Evolutionary conservation across 2,888 invertebrate genomes (phyloP), one percentile per base, ranked within the genome.

Genomic region (Ethmia dodecea): DNA sequence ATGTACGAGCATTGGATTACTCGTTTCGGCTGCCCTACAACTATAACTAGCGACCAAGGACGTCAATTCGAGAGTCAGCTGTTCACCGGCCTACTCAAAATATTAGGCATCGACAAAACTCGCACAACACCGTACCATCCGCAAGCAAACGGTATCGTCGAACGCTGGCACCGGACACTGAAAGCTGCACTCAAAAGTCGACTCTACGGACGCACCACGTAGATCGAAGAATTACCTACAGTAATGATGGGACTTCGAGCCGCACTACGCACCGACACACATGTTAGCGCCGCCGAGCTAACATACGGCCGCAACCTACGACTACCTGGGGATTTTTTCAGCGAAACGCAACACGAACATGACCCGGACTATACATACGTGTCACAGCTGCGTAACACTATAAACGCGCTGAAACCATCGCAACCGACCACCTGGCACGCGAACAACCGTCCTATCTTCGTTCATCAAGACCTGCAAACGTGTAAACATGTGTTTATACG

Each of bases 191-290:
- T 44, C 1, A 38, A 14, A 18, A 31, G 33, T 16, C 11, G 41
- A 3, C 12, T 34, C 1, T 11, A 26, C 5, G 11, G 11, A n/a
- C 32, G 1, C 3, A 15, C 34, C 1, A 10, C 6, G n/a, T 45
- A 60, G 9, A 60, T 60, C 0, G 34, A 63, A 1, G 61, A 67
- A 36, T 22, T 53, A 4, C 40, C 61, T 1, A 55, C 63, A 2
- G 49, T 77, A 0, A 35, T 54, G 16, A 52, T 52, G 8, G 60
- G 45, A 1, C 28, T 43, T 10, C 35, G 47, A 3, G 37, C 42
- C 4, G 43, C 43, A 0, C 2, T 13, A 1, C 38, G 45, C 0
- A 31, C 25, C 3, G 43, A 47, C 25, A 37, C 13, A 3, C 27
- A 32, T 1, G 32, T 35, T 2, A 39, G 38, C 14, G 37, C 43